These are phyloP conservation scores for Bradypus variegatus DNA, from an alignment of 2,797 vertebrate species.

Conservation along the genomic window DNA sequence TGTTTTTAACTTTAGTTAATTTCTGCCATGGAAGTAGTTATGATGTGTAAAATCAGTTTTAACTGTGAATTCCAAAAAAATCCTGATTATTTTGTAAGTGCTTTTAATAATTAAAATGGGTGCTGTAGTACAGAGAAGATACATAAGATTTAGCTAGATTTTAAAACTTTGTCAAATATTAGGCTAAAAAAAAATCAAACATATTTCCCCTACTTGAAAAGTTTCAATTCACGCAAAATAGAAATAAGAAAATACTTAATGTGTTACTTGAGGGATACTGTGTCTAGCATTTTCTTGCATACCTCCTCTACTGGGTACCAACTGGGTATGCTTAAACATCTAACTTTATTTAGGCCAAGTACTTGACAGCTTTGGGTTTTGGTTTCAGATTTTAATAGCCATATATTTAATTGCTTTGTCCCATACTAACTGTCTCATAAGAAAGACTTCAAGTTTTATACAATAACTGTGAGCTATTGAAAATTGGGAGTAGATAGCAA, in stretches of 20 bases:
- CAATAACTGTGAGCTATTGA: slow-evolving; percentile 18
- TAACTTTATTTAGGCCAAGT: background rate
- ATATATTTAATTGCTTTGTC: background rate
- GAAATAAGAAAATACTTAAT: slow-evolving; percentile 3
- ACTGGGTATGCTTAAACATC: slow-evolving; percentile 10
- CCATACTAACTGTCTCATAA: slow-evolving; percentile 16
- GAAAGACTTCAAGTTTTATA: slow-evolving; percentile 7
- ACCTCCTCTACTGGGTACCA: background rate
- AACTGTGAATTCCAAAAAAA: slow-evolving; percentile 39
- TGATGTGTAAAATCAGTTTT: slow-evolving; percentile 34
- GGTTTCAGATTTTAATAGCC: slow-evolving; percentile 32
- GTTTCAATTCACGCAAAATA: slow-evolving; percentile 23
- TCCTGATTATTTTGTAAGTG: background rate
- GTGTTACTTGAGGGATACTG: background rate
- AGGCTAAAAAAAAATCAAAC: background rate
- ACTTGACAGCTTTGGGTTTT: slow-evolving; percentile 31
- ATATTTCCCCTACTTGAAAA: slow-evolving; percentile 9
- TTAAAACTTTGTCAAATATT: slow-evolving; percentile 21
- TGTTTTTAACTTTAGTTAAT: slow-evolving; percentile 28
- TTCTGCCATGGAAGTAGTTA: slow-evolving; percentile 19
- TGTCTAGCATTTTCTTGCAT: slow-evolving; percentile 13
- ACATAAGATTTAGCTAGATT: slow-evolving; percentile 9
- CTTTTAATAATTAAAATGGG: slow-evolving; percentile 44
- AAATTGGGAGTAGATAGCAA: background rate
- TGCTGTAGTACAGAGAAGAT: background rate